phyloP scores from a whole-genome alignment of 1,140 invertebrate species.

The Diuraphis noxia region DNA sequence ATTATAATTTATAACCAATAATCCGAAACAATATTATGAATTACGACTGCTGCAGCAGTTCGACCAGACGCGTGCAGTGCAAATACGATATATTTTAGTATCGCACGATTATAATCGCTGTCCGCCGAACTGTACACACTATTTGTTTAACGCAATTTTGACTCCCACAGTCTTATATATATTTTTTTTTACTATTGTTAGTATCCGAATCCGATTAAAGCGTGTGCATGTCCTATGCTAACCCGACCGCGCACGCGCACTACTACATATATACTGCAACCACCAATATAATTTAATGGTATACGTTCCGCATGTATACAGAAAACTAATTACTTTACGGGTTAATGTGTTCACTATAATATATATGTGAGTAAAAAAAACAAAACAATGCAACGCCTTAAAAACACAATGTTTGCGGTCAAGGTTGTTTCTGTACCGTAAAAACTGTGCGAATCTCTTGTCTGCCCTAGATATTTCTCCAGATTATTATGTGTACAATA shows the following conservation, averaged over 20 bases:
- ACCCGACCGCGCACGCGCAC: background rate
- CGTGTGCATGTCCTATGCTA: background rate
- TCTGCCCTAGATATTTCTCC: background rate
- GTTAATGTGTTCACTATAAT: background rate
- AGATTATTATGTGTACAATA: background rate
- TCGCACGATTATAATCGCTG: background rate
- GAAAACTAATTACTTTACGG: background rate
- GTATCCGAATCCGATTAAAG: background rate
- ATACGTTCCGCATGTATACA: background rate
- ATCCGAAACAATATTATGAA: background rate
- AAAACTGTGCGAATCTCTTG: constrained; percentile 35
- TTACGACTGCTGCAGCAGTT: background rate
- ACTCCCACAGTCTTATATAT: background rate
- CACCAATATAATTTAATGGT: too few species aligned
- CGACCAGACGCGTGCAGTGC: background rate
- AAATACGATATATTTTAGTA: background rate
- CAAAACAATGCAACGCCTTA: constrained; percentile 13
- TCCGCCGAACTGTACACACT: background rate
- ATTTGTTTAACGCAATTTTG: constrained; percentile 5
- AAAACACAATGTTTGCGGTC: background rate
- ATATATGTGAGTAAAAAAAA: background rate
- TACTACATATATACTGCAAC: too few species aligned
- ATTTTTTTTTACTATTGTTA: background rate
- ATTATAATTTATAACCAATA: background rate
- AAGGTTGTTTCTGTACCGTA: constrained; percentile 25